Percentiles rank a stretch among this genome's conserved stretches.
Evolutionary conservation across 2,113 vertebrate species (phyloP).

Genomic region (Cryptomyrus ogoouensis): DNA sequence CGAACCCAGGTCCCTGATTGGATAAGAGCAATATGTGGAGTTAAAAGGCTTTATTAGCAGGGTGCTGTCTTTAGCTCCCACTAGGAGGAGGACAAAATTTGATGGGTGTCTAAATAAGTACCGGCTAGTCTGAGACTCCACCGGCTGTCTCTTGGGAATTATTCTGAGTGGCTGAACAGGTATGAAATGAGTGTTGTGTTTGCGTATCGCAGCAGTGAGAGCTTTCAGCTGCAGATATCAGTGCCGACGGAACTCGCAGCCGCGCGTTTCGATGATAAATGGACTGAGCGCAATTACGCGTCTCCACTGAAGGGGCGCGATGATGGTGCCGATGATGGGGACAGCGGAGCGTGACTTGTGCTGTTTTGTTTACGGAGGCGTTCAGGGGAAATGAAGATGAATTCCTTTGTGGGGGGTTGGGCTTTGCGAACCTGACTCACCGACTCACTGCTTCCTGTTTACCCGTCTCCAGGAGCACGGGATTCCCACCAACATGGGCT

Average conservation of each 20-base stretch:
- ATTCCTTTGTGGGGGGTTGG: background rate
- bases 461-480: slow-evolving; percentile 74
- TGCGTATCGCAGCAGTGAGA: background rate
- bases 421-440: background rate
- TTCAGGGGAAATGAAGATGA: background rate
- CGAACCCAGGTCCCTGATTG: background rate
- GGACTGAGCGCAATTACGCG: background rate
- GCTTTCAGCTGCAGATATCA: background rate
- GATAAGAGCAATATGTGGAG: background rate
- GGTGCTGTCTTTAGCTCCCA: background rate
- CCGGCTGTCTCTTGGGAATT: background rate
- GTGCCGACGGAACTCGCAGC: background rate
- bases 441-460: background rate
- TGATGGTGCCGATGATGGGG: background rate
- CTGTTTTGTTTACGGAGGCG: background rate
- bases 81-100: background rate
- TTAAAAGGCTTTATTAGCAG: background rate
- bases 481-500: slow-evolving; percentile 94
- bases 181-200: background rate
- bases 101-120: background rate
- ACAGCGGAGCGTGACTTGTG: background rate
- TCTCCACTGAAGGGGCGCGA: background rate
- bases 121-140: background rate
- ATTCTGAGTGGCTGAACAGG: background rate
- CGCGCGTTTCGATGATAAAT: background rate